Percentiles rank a stretch among this genome's conserved stretches.
Conservation (phyloP, 2,888 invertebrate species). For the Agriopis aurantiaria region DNA sequence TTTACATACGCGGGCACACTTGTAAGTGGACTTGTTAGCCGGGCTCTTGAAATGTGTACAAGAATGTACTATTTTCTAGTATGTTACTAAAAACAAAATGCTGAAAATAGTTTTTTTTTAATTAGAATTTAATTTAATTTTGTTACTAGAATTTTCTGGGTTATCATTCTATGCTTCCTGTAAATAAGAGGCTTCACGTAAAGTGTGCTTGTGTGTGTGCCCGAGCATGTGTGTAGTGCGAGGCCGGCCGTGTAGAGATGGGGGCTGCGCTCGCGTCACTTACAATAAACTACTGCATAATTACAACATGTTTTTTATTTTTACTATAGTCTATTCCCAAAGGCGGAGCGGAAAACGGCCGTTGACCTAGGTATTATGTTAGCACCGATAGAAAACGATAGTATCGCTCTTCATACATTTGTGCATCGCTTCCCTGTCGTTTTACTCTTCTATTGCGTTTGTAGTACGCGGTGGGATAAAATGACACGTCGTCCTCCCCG, state of each 20-base stretch:
- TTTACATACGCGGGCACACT: constrained; percentile 56
- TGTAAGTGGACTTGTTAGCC: constrained; percentile 29
- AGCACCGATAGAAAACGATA: too few species aligned
- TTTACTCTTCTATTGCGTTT: too few species aligned
- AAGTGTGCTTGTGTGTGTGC: constrained; percentile 48
- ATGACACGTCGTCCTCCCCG: too few species aligned
- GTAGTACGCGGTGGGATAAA: too few species aligned
- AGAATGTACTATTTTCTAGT: not conserved
- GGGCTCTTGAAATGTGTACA: constrained; percentile 10
- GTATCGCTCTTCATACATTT: not conserved
- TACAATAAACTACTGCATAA: constrained; percentile 85
- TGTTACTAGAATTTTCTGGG: constrained; percentile 3
- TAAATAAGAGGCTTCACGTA: constrained; percentile 6
- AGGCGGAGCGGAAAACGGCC: too few species aligned
- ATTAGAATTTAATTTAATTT: not conserved
- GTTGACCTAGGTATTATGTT: too few species aligned
- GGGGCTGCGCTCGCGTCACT: constrained; percentile 64
- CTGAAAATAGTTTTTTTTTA: not conserved
- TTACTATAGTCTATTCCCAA: not conserved
- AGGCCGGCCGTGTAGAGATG: constrained; percentile 61
- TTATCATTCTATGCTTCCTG: constrained; percentile 5
- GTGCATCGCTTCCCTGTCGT: too few species aligned
- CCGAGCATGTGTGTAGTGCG: constrained; percentile 56
- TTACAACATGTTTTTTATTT: constrained; percentile 58
- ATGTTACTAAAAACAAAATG: not conserved